Percentiles rank a stretch among this genome's conserved stretches.
phyloP scores from a whole-genome alignment of 2,797 vertebrate genomes.

The Cygnus olor region DNA sequence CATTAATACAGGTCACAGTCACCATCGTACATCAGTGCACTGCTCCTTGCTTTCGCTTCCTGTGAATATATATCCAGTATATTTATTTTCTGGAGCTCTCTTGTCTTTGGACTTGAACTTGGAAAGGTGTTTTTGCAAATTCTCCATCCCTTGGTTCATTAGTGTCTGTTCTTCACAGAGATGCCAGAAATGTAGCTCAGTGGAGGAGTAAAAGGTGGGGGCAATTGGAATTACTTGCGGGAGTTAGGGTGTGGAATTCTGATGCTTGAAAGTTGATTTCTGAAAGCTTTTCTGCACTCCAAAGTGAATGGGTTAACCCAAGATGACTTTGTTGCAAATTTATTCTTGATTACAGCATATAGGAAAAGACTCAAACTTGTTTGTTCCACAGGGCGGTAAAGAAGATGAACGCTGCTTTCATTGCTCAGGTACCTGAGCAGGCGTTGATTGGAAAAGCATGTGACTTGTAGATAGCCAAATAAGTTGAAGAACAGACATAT shows the following conservation, averaged over 20 bases:
- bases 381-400: not conserved
- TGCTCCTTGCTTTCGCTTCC: not conserved
- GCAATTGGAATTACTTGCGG: not conserved
- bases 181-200: rapidly evolving
- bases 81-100: not conserved
- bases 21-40: rapidly evolving
- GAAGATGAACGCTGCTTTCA: not conserved
- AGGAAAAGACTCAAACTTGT: not conserved
- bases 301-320: not conserved
- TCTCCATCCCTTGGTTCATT: not conserved
- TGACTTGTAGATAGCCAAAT: not conserved
- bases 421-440: not conserved
- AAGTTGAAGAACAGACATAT: not conserved
- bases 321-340: not conserved
- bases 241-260: not conserved
- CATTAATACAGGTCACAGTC: rapidly evolving
- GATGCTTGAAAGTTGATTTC: not conserved
- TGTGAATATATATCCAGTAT: rapidly evolving
- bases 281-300: not conserved
- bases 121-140: not conserved
- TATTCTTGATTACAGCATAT: not conserved
- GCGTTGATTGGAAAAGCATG: not conserved
- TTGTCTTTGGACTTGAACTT: not conserved
- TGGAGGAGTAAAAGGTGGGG: not conserved
- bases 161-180: rapidly evolving